Conservation (phyloP, 2,113 vertebrate genomes). For the Heterotilapia buettikoferi region DNA sequence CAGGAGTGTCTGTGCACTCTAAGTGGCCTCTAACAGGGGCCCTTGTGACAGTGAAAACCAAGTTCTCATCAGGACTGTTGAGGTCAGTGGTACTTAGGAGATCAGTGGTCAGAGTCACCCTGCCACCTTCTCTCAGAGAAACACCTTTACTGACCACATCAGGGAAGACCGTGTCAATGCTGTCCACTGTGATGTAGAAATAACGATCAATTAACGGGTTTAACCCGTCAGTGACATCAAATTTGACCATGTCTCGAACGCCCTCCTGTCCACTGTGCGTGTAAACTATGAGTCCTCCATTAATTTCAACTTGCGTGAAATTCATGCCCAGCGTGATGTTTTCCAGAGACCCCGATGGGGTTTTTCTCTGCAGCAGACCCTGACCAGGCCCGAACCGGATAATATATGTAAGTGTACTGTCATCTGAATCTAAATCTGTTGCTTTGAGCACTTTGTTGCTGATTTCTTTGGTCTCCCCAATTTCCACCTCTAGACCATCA, state of each 20-base stretch:
- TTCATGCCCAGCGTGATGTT: slow-evolving; percentile 90
- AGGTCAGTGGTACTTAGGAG: slow-evolving; percentile 90
- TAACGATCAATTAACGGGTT: slow-evolving; percentile 92
- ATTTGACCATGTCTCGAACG: slow-evolving; percentile 87
- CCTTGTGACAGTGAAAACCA: slow-evolving; percentile 88
- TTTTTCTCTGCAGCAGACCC: slow-evolving; percentile 79
- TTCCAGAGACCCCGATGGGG: slow-evolving; percentile 63
- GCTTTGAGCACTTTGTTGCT: slow-evolving; percentile 82
- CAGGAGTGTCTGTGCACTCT: slow-evolving; percentile 84
- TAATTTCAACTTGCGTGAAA: slow-evolving; percentile 90
- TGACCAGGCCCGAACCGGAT: slow-evolving; percentile 81
- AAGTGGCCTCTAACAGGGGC: slow-evolving; percentile 86
- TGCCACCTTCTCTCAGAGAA: slow-evolving; percentile 89
- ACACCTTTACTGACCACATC: slow-evolving; percentile 93
- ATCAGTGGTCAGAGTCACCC: slow-evolving; percentile 87
- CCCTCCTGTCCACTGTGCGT: slow-evolving; percentile 84
- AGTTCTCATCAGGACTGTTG: slow-evolving; percentile 91
- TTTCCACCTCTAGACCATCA: slow-evolving; percentile 87
- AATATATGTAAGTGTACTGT: slow-evolving; percentile 79
- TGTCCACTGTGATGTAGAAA: slow-evolving; percentile 86
- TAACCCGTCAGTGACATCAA: slow-evolving; percentile 89
- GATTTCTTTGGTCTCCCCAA: slow-evolving; percentile 83
- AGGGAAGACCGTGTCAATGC: slow-evolving; percentile 87
- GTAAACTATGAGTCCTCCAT: slow-evolving; percentile 80
- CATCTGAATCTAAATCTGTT: slow-evolving; percentile 91